Percentiles rank a stretch among this genome's conserved stretches.
Conservation (phyloP, 1,140 invertebrate genomes). For the Saccostrea cuccullata region DNA sequence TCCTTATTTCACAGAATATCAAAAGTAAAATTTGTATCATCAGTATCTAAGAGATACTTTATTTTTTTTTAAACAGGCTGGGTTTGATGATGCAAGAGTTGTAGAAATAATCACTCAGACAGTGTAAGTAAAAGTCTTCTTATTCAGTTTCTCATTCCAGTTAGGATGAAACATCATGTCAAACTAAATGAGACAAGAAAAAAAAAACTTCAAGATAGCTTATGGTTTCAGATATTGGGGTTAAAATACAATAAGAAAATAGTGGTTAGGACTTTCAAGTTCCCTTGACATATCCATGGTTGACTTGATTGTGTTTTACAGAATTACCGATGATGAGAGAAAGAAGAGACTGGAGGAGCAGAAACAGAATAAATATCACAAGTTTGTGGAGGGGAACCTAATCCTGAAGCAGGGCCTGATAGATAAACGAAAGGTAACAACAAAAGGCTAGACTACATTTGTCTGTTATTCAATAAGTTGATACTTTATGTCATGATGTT, state of each 20-base stretch:
- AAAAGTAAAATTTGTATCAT: no score
- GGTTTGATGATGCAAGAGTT: slow-evolving; percentile 73
- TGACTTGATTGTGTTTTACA: slow-evolving; percentile 41
- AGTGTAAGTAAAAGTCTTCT: slow-evolving; percentile 58
- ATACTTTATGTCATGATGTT: no score
- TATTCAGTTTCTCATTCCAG: no score
- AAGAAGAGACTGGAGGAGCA: slow-evolving; percentile 86
- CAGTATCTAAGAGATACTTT: background rate
- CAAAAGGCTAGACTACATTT: background rate
- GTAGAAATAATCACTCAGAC: slow-evolving; percentile 71
- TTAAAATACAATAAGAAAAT: background rate
- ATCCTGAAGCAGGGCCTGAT: slow-evolving; percentile 97
- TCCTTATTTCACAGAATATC: no score
- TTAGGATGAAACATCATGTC: no score
- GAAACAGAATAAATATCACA: slow-evolving; percentile 87
- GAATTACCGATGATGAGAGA: slow-evolving; percentile 76
- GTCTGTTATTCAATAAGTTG: no score
- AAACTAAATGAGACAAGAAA: no score
- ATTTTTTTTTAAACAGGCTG: slow-evolving; percentile 68
- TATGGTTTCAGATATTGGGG: no score
- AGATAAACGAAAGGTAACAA: slow-evolving; percentile 90
- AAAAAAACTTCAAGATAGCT: no score
- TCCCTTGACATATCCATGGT: background rate
- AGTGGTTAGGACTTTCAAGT: background rate
- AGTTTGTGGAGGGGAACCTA: slow-evolving; percentile 92